phyloP scores from a whole-genome alignment of 2,113 vertebrate genomes.

The Machaerirhynchus nigripectus region DNA sequence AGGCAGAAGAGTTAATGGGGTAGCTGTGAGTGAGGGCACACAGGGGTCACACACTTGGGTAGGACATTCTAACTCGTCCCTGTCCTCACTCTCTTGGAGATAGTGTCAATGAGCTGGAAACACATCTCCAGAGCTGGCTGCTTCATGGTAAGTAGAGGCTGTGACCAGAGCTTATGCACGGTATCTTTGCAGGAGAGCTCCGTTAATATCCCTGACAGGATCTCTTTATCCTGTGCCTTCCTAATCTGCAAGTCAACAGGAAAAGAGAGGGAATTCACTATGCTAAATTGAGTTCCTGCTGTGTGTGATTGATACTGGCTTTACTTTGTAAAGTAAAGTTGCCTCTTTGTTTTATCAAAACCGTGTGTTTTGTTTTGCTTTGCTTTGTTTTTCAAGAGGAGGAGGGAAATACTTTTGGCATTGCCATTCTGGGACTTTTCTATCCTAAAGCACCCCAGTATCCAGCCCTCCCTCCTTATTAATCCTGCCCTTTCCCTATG shows the following conservation, averaged over 20 bases:
- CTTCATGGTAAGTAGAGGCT: neutral
- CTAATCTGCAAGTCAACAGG: neutral
- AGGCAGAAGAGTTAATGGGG: neutral
- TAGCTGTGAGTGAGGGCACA: neutral
- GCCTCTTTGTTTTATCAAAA: neutral
- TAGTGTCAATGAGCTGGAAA: conserved; percentile 6
- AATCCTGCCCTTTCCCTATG: neutral
- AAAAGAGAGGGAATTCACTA: neutral
- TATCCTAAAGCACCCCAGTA: neutral
- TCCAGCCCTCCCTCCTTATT: neutral
- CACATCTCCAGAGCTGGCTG: neutral
- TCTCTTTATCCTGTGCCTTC: conserved; percentile 1
- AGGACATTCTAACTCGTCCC: neutral
- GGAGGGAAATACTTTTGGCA: neutral
- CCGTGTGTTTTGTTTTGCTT: neutral
- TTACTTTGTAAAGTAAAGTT: neutral
- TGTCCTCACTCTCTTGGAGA: neutral
- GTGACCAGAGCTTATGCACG: neutral
- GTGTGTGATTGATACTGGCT: neutral
- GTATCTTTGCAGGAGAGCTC: neutral
- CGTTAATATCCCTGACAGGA: neutral
- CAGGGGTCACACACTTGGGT: neutral
- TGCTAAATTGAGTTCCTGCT: neutral
- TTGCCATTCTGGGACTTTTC: neutral
- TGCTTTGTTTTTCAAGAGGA: neutral